phyloP scores from a whole-genome alignment of 64 coral and sea anemone genomes.

The Catalaphyllia jardinei region DNA sequence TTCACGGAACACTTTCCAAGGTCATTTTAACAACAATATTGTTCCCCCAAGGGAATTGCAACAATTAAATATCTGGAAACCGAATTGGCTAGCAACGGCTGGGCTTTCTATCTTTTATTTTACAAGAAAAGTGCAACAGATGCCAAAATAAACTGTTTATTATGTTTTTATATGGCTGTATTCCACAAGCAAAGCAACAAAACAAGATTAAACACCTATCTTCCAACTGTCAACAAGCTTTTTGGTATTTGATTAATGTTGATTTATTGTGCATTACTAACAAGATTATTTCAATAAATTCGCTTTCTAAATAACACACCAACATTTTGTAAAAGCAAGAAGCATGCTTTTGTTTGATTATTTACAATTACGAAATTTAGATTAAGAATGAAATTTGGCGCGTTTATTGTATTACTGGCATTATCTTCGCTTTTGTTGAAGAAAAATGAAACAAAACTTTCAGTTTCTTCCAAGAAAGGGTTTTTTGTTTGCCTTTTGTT shows the following conservation, averaged over 20 bases:
- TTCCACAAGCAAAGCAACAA: not conserved
- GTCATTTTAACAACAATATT: no score
- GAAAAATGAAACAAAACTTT: constrained; percentile 1
- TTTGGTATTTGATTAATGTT: constrained; percentile 22
- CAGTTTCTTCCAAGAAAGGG: not conserved
- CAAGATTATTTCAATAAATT: not conserved
- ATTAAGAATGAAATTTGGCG: not conserved
- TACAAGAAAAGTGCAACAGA: no score
- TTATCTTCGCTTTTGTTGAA: not conserved
- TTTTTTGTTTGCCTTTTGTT: constrained; percentile 1
- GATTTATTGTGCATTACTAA: not conserved
- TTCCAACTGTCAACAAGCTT: not conserved
- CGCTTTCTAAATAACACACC: not conserved
- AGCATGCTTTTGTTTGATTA: not conserved
- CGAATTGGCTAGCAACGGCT: no score
- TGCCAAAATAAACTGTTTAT: not conserved
- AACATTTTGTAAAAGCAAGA: not conserved
- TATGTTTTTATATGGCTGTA: not conserved
- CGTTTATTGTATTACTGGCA: not conserved
- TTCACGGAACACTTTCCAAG: no score
- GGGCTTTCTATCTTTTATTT: no score
- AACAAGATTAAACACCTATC: constrained; percentile 14
- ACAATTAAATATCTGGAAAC: no score
- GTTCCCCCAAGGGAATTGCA: no score
- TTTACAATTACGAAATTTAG: no score